phyloP scores from a whole-genome alignment of 2,888 invertebrate species.

The Magallana nippona region DNA sequence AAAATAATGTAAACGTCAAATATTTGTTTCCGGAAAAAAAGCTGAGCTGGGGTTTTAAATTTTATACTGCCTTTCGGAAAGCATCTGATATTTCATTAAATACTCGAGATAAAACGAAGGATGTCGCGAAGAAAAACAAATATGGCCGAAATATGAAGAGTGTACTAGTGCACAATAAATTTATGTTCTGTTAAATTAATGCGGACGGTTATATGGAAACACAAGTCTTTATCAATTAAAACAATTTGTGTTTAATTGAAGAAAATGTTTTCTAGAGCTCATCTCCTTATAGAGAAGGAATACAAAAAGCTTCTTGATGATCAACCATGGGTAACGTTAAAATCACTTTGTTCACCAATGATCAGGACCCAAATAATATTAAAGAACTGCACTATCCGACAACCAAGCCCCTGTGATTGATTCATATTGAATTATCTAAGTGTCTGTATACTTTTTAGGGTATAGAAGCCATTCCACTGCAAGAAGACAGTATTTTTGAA shows the following conservation, averaged over 20 bases:
- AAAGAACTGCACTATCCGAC: too few species aligned
- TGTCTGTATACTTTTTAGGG: slow-evolving; percentile 65
- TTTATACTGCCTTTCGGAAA: not conserved
- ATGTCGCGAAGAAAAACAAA: slow-evolving; percentile 35
- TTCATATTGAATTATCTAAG: too few species aligned
- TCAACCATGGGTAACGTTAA: slow-evolving; percentile 70
- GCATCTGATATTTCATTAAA: not conserved
- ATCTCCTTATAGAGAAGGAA: slow-evolving; percentile 74
- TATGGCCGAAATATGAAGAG: not conserved
- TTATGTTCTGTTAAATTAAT: too few species aligned
- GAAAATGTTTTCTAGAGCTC: slow-evolving; percentile 75
- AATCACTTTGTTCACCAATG: not conserved
- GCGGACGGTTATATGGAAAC: too few species aligned
- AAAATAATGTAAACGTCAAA: too few species aligned
- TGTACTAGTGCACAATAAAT: too few species aligned
- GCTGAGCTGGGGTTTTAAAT: not conserved
- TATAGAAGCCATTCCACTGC: slow-evolving; percentile 71
- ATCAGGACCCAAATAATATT: too few species aligned
- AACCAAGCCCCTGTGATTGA: too few species aligned
- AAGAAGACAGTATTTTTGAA: slow-evolving; percentile 76
- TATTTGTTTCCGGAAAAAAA: too few species aligned
- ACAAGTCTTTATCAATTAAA: too few species aligned
- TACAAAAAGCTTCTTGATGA: slow-evolving; percentile 65
- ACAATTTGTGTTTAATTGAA: not conserved
- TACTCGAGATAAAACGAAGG: not conserved